Percentiles rank a stretch among this genome's conserved stretches.
Evolutionary conservation across 2,888 invertebrate genomes (phyloP).

Genomic region (Operophtera brumata): DNA sequence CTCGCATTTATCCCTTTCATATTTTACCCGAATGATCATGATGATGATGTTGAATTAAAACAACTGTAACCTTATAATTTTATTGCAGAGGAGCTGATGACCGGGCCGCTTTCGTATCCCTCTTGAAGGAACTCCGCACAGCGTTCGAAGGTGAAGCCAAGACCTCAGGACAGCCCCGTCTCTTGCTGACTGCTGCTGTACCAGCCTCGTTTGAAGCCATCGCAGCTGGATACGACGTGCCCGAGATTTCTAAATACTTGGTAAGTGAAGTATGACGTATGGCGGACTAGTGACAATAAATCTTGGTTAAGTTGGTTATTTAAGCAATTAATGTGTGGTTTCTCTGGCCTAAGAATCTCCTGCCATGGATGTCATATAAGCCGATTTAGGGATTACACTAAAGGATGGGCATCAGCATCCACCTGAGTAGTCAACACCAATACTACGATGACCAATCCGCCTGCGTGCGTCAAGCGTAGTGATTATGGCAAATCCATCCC

Average conservation of each 20-base stretch:
- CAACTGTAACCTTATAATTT: background rate
- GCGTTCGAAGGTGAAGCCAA: slow-evolving; percentile 97
- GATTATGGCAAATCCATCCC: no score
- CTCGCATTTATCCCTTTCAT: no score
- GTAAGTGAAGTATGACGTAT: slow-evolving; percentile 53
- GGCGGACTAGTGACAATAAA: background rate
- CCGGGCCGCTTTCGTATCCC: slow-evolving; percentile 89
- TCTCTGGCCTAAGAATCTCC: no score
- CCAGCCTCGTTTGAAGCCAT: slow-evolving; percentile 97
- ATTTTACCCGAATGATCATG: no score
- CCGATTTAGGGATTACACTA: no score
- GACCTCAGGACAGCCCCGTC: slow-evolving; percentile 89
- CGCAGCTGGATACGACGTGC: slow-evolving; percentile 95
- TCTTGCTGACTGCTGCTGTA: slow-evolving; percentile 92
- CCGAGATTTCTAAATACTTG: slow-evolving; percentile 95
- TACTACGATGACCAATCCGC: no score
- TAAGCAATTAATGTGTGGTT: no score
- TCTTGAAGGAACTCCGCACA: slow-evolving; percentile 91
- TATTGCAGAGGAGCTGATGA: slow-evolving; percentile 89
- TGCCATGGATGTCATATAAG: no score
- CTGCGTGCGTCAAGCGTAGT: no score
- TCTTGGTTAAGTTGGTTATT: no score
- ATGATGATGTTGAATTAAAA: background rate
- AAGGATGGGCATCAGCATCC: no score
- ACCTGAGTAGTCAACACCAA: no score